Conservation (phyloP, 2,797 vertebrate genomes). For the Crossoptilon crossoptilon region DNA sequence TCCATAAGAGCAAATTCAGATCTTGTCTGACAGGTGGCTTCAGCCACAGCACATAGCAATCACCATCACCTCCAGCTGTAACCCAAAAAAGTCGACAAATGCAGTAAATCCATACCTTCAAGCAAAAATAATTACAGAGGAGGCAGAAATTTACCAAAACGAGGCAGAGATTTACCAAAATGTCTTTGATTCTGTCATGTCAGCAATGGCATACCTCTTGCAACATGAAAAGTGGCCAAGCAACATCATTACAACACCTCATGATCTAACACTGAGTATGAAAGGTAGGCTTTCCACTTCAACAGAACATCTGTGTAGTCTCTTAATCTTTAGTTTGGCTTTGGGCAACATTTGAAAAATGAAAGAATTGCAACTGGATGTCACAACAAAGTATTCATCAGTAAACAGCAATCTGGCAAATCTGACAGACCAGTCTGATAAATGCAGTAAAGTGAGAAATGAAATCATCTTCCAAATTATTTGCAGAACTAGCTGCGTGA, state of each 20-base stretch:
- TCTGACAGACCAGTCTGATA: neutral
- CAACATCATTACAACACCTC: neutral
- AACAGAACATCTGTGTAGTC: neutral
- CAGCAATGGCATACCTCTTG: neutral
- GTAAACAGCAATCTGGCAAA: slow-evolving; percentile 10
- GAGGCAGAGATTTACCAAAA: neutral
- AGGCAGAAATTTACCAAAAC: neutral
- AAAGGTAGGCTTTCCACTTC: neutral
- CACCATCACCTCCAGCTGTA: neutral
- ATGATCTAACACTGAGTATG: neutral
- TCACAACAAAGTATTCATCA: neutral
- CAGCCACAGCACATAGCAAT: neutral
- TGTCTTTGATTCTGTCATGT: neutral
- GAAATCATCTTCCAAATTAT: neutral
- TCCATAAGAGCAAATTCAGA: neutral
- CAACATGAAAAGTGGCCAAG: neutral
- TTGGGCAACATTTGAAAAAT: neutral
- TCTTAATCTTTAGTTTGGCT: neutral
- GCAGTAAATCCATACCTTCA: neutral
- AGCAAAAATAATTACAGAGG: neutral
- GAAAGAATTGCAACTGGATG: neutral
- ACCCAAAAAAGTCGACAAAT: neutral
- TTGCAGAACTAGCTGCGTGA: neutral
- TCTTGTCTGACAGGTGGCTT: neutral
- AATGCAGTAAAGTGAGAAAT: neutral